A percentile compares a stretch with the other conserved stretches of the same genome.
Conservation (phyloP, 2,888 invertebrate genomes). For the Tenthredo scrophulariae region DNA sequence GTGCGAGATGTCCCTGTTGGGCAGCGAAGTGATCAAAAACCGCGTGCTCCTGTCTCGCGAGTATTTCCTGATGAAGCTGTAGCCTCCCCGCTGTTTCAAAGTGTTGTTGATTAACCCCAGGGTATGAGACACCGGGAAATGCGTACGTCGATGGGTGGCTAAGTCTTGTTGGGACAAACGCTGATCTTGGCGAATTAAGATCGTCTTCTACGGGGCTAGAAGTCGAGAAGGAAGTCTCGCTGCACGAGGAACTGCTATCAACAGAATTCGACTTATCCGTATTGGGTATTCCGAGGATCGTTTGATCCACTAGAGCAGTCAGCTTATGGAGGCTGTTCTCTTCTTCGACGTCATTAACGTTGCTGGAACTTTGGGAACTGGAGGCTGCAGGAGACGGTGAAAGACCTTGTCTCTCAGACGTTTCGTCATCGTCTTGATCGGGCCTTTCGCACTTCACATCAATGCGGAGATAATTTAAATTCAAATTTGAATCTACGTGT, state of each 20-base stretch:
- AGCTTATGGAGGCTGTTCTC: constrained; percentile 58
- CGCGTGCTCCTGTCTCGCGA: constrained; percentile 26
- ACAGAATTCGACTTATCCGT: constrained; percentile 42
- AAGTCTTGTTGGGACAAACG: not conserved
- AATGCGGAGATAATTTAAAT: not conserved
- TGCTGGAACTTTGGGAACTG: constrained; percentile 14
- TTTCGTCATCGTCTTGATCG: constrained; percentile 53
- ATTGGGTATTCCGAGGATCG: constrained; percentile 19
- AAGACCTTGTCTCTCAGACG: not conserved
- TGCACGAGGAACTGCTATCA: constrained; percentile 36
- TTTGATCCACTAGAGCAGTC: constrained; percentile 59
- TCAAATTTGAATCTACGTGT: not conserved
- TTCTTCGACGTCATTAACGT: constrained; percentile 55
- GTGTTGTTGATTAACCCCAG: not conserved
- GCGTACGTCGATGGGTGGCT: constrained; percentile 53
- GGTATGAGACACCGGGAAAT: constrained; percentile 44
- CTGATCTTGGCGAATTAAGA: constrained; percentile 49
- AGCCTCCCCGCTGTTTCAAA: constrained; percentile 2
- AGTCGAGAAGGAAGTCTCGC: constrained; percentile 20
- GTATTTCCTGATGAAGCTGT: not conserved
- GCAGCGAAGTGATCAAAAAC: constrained; percentile 27
- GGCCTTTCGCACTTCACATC: constrained; percentile 52
- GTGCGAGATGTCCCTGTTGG: constrained; percentile 27
- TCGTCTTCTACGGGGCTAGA: constrained; percentile 26
- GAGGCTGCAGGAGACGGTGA: not conserved